phyloP scores from a whole-genome alignment of 2,797 vertebrate species.

The Falco rusticolus region DNA sequence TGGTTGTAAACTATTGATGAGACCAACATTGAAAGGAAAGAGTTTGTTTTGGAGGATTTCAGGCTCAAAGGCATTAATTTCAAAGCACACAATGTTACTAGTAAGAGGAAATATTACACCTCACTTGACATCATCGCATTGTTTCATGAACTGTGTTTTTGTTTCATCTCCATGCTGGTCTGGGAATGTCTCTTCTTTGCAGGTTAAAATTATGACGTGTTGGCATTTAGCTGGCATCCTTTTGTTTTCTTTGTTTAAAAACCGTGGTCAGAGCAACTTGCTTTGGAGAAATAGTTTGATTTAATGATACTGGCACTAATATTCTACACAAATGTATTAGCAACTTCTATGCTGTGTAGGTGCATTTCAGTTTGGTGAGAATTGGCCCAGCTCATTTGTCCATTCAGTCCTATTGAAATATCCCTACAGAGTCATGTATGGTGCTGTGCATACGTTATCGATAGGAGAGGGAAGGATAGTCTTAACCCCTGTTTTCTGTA shows the following conservation, averaged over 20 bases:
- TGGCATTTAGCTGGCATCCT: background rate
- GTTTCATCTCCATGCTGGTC: background rate
- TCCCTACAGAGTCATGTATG: background rate
- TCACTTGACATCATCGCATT: background rate
- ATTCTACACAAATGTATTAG: background rate
- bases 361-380: background rate
- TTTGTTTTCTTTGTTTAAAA: background rate
- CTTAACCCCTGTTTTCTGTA: background rate
- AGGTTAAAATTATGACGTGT: background rate
- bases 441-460: background rate
- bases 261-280: background rate
- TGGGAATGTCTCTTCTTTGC: background rate
- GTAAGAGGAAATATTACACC: constrained; percentile 9
- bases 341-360: background rate
- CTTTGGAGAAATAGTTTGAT: background rate
- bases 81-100: background rate
- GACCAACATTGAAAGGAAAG: background rate
- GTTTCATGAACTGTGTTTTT: background rate
- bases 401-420: background rate
- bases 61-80: background rate
- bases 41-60: constrained; percentile 21
- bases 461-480: background rate
- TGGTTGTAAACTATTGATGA: background rate
- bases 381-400: background rate
- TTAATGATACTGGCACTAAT: background rate